Base-by-base conservation (phyloP, 2,888 invertebrate genomes). In the Stenurella melanura region DNA sequence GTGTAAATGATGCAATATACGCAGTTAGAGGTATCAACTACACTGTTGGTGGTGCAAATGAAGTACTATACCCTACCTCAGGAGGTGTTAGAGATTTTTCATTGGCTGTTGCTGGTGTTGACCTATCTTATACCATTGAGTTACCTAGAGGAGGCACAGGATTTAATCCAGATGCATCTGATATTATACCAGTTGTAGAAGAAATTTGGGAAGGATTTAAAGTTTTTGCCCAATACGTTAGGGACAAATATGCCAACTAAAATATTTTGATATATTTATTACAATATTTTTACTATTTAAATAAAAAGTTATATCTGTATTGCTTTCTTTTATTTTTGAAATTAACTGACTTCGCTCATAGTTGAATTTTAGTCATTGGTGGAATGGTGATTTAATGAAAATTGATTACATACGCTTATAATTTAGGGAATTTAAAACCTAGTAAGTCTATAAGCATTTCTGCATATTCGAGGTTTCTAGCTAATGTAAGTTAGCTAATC, bases 11-110 rank as follows among this genome's bases (percentile, higher is more conserved):
- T 5, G 90, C 90, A 9, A 91, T 92, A 34, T 78, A 85, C 1
- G 71, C 75, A 0, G 80, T 83, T 72, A 85, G 78, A 76, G 89
- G 89, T 81, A 90, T 89, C 0, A 85, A 82, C 11, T 93, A 93
- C 77, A 85, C 88, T 1, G 91, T 92, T 66, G 93, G 93, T 15
- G 82, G 77, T 64, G 83, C 86, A 7, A 80, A 90, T 0, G 79
- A 79, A 63, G 90, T 91, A n/a, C 86, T 93, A 0, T 89, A 93
- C 80, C 87, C 89, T 0, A 92, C 92, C 0, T 86, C 93, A 26
- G 95, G 94, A 12, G 92, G 93, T 19, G 91, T 93, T 81, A 93
- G 93, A 85, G 95, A 95, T 83, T 95, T 93, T 87, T 92, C 93
- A 0, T 92, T 92, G 84, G 91, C 84, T 0, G 88, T 90, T 15